These are phyloP conservation scores for Epirrita christyi DNA, from an alignment of 2,888 invertebrate species.

Conservation along the genomic window DNA sequence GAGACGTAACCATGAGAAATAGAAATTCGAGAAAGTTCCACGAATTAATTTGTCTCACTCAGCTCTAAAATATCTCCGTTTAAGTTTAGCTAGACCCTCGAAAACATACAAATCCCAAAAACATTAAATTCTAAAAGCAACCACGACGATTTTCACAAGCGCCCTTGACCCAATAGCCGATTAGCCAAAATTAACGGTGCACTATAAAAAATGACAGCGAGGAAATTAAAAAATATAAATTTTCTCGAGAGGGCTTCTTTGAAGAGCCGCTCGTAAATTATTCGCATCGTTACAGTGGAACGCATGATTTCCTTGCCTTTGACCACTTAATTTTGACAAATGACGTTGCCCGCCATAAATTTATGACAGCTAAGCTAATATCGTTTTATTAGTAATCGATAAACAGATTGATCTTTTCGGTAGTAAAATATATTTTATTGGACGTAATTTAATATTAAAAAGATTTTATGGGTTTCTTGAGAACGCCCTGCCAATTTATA, in stretches of 20 bases:
- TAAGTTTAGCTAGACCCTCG: too few species aligned
- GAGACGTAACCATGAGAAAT: too few species aligned
- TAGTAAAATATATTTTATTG: constrained; percentile 23
- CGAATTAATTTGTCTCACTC: too few species aligned
- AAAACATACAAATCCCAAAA: neutral
- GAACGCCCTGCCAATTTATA: neutral
- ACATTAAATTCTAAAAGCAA: constrained; percentile 24
- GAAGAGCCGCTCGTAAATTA: constrained; percentile 49
- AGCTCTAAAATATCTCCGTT: too few species aligned
- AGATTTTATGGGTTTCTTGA: neutral
- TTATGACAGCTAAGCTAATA: constrained; percentile 36
- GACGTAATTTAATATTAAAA: constrained; percentile 14
- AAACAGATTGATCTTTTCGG: constrained; percentile 34
- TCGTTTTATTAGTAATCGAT: constrained; percentile 47
- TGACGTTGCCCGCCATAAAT: constrained; percentile 39
- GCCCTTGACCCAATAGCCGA: constrained; percentile 40
- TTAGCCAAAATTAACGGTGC: constrained; percentile 43
- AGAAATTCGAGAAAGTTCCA: too few species aligned
- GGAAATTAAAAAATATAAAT: constrained; percentile 50
- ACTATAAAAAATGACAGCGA: constrained; percentile 42
- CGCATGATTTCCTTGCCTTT: constrained; percentile 37
- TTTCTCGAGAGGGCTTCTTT: constrained; percentile 47
- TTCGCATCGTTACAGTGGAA: constrained; percentile 41
- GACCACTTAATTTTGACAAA: constrained; percentile 55
- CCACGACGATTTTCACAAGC: constrained; percentile 7